phyloP scores from a whole-genome alignment of 2,888 invertebrate genomes.

The Silvanus unidentatus region DNA sequence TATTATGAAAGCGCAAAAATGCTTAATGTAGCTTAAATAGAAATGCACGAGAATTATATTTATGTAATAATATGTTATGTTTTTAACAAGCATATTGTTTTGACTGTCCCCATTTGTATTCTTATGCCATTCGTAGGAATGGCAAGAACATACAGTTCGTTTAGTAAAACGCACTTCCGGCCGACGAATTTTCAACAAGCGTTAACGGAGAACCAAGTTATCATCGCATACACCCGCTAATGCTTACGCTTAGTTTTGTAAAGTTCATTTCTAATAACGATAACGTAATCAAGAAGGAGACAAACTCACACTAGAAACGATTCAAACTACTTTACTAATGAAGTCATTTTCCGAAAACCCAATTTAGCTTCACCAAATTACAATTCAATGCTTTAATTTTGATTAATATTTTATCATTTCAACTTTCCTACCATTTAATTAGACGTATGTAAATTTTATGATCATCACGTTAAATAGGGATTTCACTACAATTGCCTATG shows the following conservation, averaged over 20 bases:
- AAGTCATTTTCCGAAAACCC: slow-evolving; percentile 24
- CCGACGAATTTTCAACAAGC: slow-evolving; percentile 20
- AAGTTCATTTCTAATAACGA: slow-evolving; percentile 29
- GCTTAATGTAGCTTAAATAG: slow-evolving; percentile 19
- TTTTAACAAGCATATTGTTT: slow-evolving; percentile 20
- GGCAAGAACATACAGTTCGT: slow-evolving; percentile 19
- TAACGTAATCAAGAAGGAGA: slow-evolving; percentile 26
- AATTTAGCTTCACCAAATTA: slow-evolving; percentile 30
- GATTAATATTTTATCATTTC: slow-evolving; percentile 27
- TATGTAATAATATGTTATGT: slow-evolving; percentile 28
- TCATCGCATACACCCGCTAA: slow-evolving; percentile 20
- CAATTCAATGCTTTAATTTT: slow-evolving; percentile 26
- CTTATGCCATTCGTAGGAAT: slow-evolving; percentile 17
- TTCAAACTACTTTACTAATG: slow-evolving; percentile 27
- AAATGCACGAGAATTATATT: slow-evolving; percentile 22
- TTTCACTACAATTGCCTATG: no score
- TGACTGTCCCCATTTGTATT: slow-evolving; percentile 24
- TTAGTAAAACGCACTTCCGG: slow-evolving; percentile 24
- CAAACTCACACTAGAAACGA: slow-evolving; percentile 24
- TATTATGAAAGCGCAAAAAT: slow-evolving; percentile 11
- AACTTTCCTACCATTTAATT: slow-evolving; percentile 13
- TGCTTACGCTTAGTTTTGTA: slow-evolving; percentile 22
- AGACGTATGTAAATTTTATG: background rate
- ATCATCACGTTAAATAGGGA: background rate
- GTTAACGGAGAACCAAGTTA: slow-evolving; percentile 16